Evolutionary conservation across 64 coral and sea anemone species (phyloP).

Genomic region (Trachythela sp.): DNA sequence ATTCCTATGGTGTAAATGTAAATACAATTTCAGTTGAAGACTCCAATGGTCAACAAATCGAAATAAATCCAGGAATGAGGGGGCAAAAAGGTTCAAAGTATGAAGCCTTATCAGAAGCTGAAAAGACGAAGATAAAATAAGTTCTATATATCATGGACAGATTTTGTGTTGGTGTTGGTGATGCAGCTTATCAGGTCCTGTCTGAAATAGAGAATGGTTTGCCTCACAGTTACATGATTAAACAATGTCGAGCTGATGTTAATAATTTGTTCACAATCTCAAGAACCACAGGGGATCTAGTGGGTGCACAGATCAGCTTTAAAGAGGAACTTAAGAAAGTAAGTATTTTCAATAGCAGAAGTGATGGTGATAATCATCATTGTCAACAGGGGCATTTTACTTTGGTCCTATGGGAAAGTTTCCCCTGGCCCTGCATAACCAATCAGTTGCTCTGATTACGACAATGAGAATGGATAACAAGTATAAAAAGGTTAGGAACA

Average conservation of each 20-base stretch:
- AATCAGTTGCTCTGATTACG: background rate
- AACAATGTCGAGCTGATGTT: constrained; percentile 35
- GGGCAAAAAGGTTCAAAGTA: background rate
- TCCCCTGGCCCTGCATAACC: background rate
- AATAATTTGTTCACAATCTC: constrained; percentile 20
- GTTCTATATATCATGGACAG: constrained; percentile 44
- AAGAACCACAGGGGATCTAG: constrained; percentile 44
- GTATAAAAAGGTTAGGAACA: background rate
- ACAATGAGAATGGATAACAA: background rate
- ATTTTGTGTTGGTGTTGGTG: constrained; percentile 49
- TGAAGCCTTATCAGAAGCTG: background rate
- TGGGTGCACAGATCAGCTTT: constrained; percentile 45
- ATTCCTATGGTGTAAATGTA: constrained; percentile 9
- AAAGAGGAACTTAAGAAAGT: constrained; percentile 47
- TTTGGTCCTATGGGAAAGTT: no score
- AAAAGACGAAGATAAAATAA: constrained; percentile 19
- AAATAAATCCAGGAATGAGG: background rate
- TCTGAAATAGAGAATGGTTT: background rate
- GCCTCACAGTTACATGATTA: constrained; percentile 42
- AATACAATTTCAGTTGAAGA: background rate
- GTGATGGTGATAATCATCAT: background rate
- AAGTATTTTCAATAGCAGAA: background rate
- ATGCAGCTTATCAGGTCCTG: constrained; percentile 37
- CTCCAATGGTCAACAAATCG: constrained; percentile 7
- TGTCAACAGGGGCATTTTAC: background rate